phyloP scores from a whole-genome alignment of 2,797 vertebrate genomes.

The Pristis pectinata region DNA sequence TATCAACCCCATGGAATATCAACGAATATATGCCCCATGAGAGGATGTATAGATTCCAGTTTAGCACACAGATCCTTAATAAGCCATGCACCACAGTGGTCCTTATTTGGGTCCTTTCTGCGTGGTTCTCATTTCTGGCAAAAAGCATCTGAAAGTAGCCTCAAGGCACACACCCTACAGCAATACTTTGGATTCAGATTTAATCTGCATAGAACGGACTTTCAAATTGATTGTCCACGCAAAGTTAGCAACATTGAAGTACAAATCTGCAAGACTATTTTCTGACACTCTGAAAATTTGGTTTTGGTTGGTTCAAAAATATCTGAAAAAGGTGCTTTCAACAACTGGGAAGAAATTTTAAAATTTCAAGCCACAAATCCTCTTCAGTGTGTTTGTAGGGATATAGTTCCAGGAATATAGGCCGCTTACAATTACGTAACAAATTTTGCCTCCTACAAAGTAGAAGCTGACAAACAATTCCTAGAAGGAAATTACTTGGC shows the following conservation, averaged over 20 bases:
- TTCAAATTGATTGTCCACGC: not conserved
- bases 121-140: not conserved
- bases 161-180: not conserved
- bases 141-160: not conserved
- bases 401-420: not conserved
- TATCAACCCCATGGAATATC: not conserved
- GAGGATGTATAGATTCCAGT: not conserved
- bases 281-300: not conserved
- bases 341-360: not conserved
- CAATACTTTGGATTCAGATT: not conserved
- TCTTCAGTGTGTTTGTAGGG: not conserved
- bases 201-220: not conserved
- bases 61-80: not conserved
- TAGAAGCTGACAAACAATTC: not conserved
- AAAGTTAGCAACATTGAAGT: not conserved
- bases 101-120: not conserved
- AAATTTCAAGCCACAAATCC: not conserved
- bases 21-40: not conserved
- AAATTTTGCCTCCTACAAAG: not conserved
- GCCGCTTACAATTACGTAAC: not conserved
- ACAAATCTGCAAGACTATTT: not conserved
- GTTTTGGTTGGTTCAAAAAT: not conserved
- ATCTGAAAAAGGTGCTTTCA: not conserved
- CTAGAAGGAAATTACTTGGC: not conserved
- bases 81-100: not conserved